These are phyloP conservation scores for Platypus cylindrus DNA, from an alignment of 2,888 invertebrate species.

Conservation along the genomic window DNA sequence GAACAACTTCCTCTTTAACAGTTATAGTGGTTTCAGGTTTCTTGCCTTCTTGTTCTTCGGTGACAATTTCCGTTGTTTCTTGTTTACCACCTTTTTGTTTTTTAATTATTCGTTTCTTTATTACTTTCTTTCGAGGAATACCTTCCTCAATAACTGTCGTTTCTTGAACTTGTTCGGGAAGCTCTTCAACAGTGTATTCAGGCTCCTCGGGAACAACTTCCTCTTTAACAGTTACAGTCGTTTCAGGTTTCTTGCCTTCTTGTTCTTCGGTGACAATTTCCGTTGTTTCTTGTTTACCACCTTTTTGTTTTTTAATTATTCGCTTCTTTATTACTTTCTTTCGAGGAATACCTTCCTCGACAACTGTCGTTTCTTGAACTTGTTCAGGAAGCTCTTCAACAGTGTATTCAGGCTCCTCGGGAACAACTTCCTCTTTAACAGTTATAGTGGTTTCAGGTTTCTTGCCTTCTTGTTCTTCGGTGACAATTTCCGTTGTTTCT, in stretches of 20 bases:
- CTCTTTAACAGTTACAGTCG: conserved; percentile 23
- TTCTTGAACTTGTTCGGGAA: conserved; percentile 20
- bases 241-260: conserved; percentile 24
- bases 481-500: conserved; percentile 29
- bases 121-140: conserved; percentile 18
- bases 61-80: conserved; percentile 28
- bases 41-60: conserved; percentile 24
- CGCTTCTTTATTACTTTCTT: conserved; percentile 32
- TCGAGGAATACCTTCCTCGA: conserved; percentile 13
- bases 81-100: conserved; percentile 26
- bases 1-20: conserved; percentile 21
- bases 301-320: conserved; percentile 36
- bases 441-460: conserved; percentile 30
- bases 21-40: conserved; percentile 21
- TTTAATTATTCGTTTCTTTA: conserved; percentile 23
- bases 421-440: conserved; percentile 20
- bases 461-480: conserved; percentile 29
- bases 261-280: conserved; percentile 35
- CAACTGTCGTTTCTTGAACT: conserved; percentile 16
- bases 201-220: conserved; percentile 21
- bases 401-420: conserved; percentile 19
- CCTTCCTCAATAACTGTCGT: conserved; percentile 15
- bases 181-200: conserved; percentile 16
- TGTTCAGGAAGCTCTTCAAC: conserved; percentile 18
- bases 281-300: conserved; percentile 35